Conservation (phyloP, 2,888 invertebrate species). For the Keiferia lycopersicella region DNA sequence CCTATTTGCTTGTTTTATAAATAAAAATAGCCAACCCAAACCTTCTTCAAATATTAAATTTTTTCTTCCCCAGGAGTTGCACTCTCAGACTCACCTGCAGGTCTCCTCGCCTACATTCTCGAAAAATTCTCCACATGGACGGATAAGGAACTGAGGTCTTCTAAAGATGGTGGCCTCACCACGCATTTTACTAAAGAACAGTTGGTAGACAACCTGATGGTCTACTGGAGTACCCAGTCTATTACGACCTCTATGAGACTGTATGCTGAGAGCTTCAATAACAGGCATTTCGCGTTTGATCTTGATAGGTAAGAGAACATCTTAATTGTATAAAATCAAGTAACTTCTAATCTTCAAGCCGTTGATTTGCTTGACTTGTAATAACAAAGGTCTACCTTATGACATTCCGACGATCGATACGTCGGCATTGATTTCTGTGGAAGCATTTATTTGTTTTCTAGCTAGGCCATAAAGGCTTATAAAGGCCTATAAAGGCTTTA, state of each 20-base stretch:
- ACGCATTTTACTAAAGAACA: constrained; percentile 80
- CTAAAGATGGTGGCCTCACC: constrained; percentile 84
- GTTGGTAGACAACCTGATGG: constrained; percentile 88
- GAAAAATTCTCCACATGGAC: constrained; percentile 86
- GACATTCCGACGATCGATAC: too few species aligned
- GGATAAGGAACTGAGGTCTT: constrained; percentile 42
- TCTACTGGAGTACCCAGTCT: constrained; percentile 87
- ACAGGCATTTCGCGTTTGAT: constrained; percentile 35
- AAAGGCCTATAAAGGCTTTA: too few species aligned
- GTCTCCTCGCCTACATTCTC: constrained; percentile 90
- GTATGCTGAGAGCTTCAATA: constrained; percentile 79
- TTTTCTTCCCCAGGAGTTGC: constrained; percentile 79
- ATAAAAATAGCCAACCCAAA: neutral
- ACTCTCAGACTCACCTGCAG: constrained; percentile 88
- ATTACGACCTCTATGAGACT: constrained; percentile 85
- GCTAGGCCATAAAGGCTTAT: too few species aligned
- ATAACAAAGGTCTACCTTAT: too few species aligned
- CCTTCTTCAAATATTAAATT: neutral
- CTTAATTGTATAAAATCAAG: neutral
- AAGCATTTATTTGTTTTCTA: too few species aligned
- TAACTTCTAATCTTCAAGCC: too few species aligned
- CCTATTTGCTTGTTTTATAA: too few species aligned
- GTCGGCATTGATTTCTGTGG: too few species aligned
- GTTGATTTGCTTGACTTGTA: too few species aligned
- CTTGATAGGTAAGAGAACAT: constrained; percentile 54